Percentiles rank a stretch among this genome's conserved stretches.
Conservation (phyloP, 2,797 vertebrate species). For the Gymnodraco acuticeps region DNA sequence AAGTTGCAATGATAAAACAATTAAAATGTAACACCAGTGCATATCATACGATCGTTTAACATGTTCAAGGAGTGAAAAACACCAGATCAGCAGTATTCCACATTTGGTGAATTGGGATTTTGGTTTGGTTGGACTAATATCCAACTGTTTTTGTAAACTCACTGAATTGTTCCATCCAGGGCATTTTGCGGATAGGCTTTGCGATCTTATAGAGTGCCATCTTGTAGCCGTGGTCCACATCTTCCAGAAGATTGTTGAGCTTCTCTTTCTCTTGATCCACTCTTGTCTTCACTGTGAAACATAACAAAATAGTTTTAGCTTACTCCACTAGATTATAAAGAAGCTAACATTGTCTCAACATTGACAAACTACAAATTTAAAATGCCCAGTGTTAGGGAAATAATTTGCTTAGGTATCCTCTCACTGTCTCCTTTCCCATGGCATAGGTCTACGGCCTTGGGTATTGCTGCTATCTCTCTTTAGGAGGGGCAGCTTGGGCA, state of each 20-base stretch:
- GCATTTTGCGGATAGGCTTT: constrained; percentile 83
- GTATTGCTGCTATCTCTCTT: no score
- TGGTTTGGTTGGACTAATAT: not conserved
- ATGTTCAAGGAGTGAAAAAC: not conserved
- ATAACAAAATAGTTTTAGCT: not conserved
- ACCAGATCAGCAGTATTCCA: no score
- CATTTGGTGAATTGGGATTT: not conserved
- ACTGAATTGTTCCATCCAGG: constrained; percentile 89
- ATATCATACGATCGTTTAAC: not conserved
- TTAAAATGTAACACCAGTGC: no score
- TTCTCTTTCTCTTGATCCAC: constrained; percentile 73
- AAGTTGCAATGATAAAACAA: not conserved
- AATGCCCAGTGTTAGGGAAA: not conserved
- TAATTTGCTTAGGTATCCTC: no score
- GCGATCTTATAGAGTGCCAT: constrained; percentile 85
- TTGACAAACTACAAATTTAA: not conserved
- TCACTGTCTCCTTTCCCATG: no score
- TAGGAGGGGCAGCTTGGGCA: no score
- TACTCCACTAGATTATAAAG: not conserved
- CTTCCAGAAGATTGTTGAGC: constrained; percentile 85
- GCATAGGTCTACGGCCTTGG: no score
- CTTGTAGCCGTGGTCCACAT: constrained; percentile 88
- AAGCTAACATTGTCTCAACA: not conserved
- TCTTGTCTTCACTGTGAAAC: constrained; percentile 84
- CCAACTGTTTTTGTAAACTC: constrained; percentile 39